Evolutionary conservation across 1,140 invertebrate genomes (phyloP).

Genomic region (Drosophila melanica): DNA sequence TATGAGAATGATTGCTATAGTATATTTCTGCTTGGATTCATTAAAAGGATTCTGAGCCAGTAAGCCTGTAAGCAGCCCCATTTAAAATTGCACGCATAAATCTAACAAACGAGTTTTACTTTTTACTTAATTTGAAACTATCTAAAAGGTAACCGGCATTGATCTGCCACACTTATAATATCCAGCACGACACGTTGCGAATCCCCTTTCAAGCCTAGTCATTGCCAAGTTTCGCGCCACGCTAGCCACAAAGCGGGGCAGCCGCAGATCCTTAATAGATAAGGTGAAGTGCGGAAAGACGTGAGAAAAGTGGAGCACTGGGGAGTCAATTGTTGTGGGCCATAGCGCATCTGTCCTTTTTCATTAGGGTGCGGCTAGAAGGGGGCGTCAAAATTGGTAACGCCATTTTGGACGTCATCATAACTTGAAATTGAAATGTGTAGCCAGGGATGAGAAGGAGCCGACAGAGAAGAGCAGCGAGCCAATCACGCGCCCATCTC

Average conservation of each 20-base stretch:
- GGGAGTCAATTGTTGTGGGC: slow-evolving; percentile 1
- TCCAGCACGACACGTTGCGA: not conserved
- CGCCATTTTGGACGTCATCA: slow-evolving; percentile 59
- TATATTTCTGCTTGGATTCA: too few relatives aligned
- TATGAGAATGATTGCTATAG: too few relatives aligned
- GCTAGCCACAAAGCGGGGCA: slow-evolving; percentile 5
- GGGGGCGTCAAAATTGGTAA: slow-evolving; percentile 55
- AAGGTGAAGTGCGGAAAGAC: slow-evolving; percentile 22
- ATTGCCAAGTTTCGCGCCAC: not conserved
- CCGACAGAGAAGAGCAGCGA: slow-evolving; percentile 23
- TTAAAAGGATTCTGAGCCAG: too few relatives aligned
- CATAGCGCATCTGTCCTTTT: slow-evolving; percentile 67
- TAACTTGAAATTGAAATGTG: slow-evolving; percentile 76
- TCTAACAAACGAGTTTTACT: too few relatives aligned
- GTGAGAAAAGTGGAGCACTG: slow-evolving; percentile 21
- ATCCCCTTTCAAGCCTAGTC: not conserved
- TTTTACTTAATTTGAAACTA: too few relatives aligned
- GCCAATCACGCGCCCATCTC: slow-evolving; percentile 65
- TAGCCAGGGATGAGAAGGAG: slow-evolving; percentile 1
- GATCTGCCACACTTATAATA: slow-evolving; percentile 8
- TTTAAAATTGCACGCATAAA: too few relatives aligned
- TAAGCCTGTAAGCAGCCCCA: too few relatives aligned
- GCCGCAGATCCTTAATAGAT: not conserved
- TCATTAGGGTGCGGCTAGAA: slow-evolving; percentile 46
- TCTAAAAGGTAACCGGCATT: not conserved